These are phyloP conservation scores for Cordilura impudica DNA, from an alignment of 2,888 invertebrate species.

Conservation along the genomic window DNA sequence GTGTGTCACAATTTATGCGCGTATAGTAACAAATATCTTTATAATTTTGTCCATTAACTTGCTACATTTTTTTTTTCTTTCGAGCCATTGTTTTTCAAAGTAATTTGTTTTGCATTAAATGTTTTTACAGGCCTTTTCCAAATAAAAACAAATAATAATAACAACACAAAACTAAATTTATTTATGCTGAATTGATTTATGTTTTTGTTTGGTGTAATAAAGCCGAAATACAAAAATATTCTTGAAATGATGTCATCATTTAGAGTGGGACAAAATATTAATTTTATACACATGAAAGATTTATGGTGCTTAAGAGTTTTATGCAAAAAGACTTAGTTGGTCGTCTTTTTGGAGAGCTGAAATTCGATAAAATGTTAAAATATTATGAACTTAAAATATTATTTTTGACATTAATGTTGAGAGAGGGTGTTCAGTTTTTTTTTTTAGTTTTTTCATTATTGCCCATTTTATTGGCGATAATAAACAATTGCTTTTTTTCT, in stretches of 20 bases:
- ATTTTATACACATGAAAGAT: constrained; percentile 38
- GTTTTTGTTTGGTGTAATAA: constrained; percentile 23
- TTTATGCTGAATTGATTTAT: constrained; percentile 55
- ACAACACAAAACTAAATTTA: constrained; percentile 30
- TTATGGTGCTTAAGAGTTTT: constrained; percentile 23
- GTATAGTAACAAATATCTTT: constrained; percentile 30
- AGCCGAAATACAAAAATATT: constrained; percentile 32
- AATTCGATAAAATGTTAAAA: constrained; percentile 1
- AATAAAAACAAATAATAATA: too few species aligned
- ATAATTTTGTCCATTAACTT: constrained; percentile 24
- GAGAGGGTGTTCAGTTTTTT: background rate
- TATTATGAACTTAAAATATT: constrained; percentile 36
- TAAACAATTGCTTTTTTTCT: background rate
- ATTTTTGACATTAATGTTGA: background rate
- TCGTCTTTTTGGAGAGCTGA: background rate
- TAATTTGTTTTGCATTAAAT: constrained; percentile 53
- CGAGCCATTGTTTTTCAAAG: constrained; percentile 15
- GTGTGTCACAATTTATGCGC: constrained; percentile 35
- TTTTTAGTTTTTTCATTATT: background rate
- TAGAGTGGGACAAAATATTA: constrained; percentile 3
- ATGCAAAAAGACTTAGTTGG: background rate
- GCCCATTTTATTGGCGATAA: background rate
- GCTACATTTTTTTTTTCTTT: background rate
- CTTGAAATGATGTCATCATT: constrained; percentile 50
- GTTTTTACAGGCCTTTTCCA: constrained; percentile 32